Conservation (phyloP, 1,140 invertebrate genomes). For the Fopius arisanus region DNA sequence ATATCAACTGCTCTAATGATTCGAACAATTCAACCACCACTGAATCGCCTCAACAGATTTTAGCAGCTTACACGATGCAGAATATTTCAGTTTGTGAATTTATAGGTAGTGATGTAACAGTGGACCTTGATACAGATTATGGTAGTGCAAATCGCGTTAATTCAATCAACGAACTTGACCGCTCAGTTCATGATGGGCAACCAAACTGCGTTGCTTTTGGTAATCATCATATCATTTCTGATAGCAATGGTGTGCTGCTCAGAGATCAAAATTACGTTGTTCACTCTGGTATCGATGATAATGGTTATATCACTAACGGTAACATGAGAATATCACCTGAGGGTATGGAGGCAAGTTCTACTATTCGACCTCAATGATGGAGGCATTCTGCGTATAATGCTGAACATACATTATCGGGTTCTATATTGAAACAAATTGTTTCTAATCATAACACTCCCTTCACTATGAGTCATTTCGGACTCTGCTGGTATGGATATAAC, state of each 20-base stretch:
- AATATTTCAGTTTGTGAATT: conserved; percentile 49
- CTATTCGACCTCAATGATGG: conserved; percentile 61
- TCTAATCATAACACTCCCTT: neutral
- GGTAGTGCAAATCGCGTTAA: conserved; percentile 47
- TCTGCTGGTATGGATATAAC: conserved; percentile 25
- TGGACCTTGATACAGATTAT: conserved; percentile 51
- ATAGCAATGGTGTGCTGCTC: conserved; percentile 27
- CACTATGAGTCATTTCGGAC: neutral
- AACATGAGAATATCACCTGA: conserved; percentile 68
- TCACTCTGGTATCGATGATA: conserved; percentile 52
- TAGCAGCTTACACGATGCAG: conserved; percentile 46
- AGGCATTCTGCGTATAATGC: conserved; percentile 49
- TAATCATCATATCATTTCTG: conserved; percentile 33
- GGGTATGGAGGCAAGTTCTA: conserved; percentile 67
- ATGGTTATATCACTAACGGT: conserved; percentile 65
- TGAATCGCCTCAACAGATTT: conserved; percentile 41
- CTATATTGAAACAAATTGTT: conserved; percentile 14
- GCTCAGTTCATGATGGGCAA: conserved; percentile 39
- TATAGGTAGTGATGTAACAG: conserved; percentile 42
- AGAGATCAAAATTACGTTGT: conserved; percentile 39
- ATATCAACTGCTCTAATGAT: conserved; percentile 47
- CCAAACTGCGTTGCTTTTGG: conserved; percentile 40
- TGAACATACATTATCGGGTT: conserved; percentile 15
- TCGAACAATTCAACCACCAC: conserved; percentile 36
- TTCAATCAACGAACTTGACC: conserved; percentile 45